Conservation (phyloP, 1,140 invertebrate genomes). For the Drosophila melanogaster region DNA sequence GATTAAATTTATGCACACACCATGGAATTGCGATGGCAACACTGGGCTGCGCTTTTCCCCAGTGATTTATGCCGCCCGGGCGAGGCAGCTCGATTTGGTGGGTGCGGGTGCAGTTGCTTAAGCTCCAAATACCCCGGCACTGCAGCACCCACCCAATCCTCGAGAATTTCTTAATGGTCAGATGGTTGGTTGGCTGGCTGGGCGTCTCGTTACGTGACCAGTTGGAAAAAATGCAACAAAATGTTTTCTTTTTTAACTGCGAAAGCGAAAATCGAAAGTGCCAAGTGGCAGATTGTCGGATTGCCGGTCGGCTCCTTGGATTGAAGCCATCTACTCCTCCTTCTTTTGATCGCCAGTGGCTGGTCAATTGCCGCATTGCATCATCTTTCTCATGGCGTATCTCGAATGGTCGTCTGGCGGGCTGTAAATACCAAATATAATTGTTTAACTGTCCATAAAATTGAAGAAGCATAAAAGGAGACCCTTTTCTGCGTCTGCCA, state of each 20-base stretch:
- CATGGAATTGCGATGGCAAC: constrained; percentile 37
- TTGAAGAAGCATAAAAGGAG: constrained; percentile 66
- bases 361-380: constrained; percentile 58
- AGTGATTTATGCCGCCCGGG: constrained; percentile 69
- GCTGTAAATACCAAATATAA: constrained; percentile 81
- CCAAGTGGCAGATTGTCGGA: constrained; percentile 48
- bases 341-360: constrained; percentile 1
- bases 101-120: constrained; percentile 15
- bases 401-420: constrained; percentile 34
- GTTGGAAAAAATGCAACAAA: constrained; percentile 34
- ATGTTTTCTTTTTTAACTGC: constrained; percentile 31
- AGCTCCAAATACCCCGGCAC: not conserved
- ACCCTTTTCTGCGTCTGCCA: constrained; percentile 53
- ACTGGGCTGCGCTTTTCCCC: constrained; percentile 60
- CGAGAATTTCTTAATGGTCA: constrained; percentile 77
- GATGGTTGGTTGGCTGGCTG: constrained; percentile 25
- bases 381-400: constrained; percentile 71
- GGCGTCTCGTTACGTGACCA: constrained; percentile 63
- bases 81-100: constrained; percentile 33
- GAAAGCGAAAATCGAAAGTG: constrained; percentile 70
- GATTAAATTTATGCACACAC: constrained; percentile 71
- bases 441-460: constrained; percentile 80
- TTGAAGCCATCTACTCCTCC: constrained; percentile 21
- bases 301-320: constrained; percentile 48
- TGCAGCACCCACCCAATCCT: constrained; percentile 4